Conservation (phyloP, 2,113 vertebrate genomes). For the Peromyscus californicus region DNA sequence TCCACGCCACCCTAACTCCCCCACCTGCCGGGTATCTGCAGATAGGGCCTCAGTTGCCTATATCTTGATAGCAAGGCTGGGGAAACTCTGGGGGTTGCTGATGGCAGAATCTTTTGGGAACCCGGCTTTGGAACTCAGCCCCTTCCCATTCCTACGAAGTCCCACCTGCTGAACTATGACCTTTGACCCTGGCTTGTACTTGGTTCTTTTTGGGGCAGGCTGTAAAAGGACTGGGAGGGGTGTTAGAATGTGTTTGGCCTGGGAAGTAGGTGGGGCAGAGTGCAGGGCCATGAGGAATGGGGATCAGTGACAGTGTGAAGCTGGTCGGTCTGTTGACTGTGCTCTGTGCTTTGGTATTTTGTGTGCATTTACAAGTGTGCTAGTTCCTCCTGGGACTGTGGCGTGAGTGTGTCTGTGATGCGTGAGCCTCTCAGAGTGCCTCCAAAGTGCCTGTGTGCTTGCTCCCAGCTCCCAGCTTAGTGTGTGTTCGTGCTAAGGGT, state of each 20-base stretch:
- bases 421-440: slow-evolving; percentile 15
- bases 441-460: slow-evolving; percentile 47
- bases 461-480: not conserved
- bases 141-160: not conserved
- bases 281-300: slow-evolving; percentile 24
- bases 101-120: slow-evolving; percentile 29
- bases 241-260: slow-evolving; percentile 60
- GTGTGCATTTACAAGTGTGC: slow-evolving; percentile 61
- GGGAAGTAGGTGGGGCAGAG: slow-evolving; percentile 61
- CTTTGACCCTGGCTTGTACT: slow-evolving; percentile 42
- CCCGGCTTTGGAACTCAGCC: not conserved
- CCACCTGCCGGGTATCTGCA: not conserved
- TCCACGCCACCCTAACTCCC: slow-evolving; percentile 59
- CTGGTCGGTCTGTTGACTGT: slow-evolving; percentile 47
- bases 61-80: slow-evolving; percentile 47
- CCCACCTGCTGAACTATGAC: slow-evolving; percentile 78
- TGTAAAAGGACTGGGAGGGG: not conserved
- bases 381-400: slow-evolving; percentile 30
- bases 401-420: slow-evolving; percentile 34
- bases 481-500: not conserved
- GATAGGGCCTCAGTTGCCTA: slow-evolving; percentile 60
- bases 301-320: slow-evolving; percentile 28
- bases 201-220: not conserved
- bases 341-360: not conserved
- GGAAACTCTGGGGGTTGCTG: slow-evolving; percentile 29